Evolutionary conservation across 2,113 vertebrate genomes (phyloP), one percentile per base, ranked within the genome.

Genomic region (Mastomys coucha): DNA sequence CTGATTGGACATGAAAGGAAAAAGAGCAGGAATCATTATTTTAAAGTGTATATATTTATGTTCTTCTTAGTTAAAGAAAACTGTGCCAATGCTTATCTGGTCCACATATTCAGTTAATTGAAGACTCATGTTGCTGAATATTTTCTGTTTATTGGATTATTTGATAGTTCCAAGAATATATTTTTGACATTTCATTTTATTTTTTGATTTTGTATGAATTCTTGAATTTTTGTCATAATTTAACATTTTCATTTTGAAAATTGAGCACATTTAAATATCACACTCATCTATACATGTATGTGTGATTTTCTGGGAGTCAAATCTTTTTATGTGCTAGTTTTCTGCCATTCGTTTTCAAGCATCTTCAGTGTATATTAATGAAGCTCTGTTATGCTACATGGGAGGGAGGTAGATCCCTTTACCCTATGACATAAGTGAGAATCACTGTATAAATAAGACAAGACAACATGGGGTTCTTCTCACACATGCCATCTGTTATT

Each of bases 191-290:
- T 96, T 89, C 51, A 45, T 84, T 89, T 96, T 60, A 67, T 93
- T 95, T 95, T 89, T 88, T 88, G 26, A 76, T 94, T 95, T 94
- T 94, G 24, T 75, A 85, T 22, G 6, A 90, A 90, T 95, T 93
- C 51, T 93, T 96, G 53, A 97, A 95, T 42, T 95, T 92, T 96
- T 96, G 96, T 94, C 73, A 91, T 92, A 89, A 96, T 95, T 94
- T 97, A 96, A 97, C 86, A 67, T 93, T 93, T 96, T 96, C 49
- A n/a, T 90, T 97, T 97, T 78, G 53, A 96, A 97, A 97, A 92
- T 72, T 11, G 49, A 81, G 70, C 76, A 53, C 56, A 69, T 84
- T 95, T 96, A 80, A 91, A 96, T 91, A 91, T 96, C 88, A 51
- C 2, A n/a, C 12, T 93, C 26, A 96, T 91, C 60, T 70, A 70